Evolutionary conservation across 2,797 vertebrate species (phyloP).

Genomic region (Chloroceryle inda): DNA sequence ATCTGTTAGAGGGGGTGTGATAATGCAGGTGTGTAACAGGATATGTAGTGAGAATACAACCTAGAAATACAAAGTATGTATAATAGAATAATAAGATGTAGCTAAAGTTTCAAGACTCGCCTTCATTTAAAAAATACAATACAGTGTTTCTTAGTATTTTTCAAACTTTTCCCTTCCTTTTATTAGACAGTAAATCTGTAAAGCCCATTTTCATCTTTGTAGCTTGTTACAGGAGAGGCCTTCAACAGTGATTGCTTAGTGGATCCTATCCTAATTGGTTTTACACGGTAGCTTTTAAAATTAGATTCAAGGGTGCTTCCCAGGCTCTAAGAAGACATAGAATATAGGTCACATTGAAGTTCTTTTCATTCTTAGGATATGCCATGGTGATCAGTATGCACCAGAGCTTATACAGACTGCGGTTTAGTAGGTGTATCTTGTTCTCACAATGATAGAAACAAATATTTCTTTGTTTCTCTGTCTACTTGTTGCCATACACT

Average conservation of each 20-base stretch:
- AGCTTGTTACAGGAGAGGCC: slow-evolving; percentile 17
- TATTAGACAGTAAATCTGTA: not conserved
- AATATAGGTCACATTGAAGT: slow-evolving; percentile 70
- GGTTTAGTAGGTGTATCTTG: slow-evolving; percentile 59
- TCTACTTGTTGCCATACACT: slow-evolving; percentile 15
- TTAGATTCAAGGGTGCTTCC: slow-evolving; percentile 70
- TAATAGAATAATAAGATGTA: not conserved
- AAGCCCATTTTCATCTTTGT: not conserved
- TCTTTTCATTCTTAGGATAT: slow-evolving; percentile 68
- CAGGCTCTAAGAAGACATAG: slow-evolving; percentile 65
- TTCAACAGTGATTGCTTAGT: slow-evolving; percentile 31
- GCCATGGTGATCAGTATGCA: slow-evolving; percentile 11
- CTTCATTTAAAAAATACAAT: not conserved
- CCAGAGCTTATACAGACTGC: not conserved
- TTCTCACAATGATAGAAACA: slow-evolving; percentile 67
- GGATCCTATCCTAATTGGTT: slow-evolving; percentile 59
- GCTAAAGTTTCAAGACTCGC: not conserved
- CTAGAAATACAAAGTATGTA: not conserved
- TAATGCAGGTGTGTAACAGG: not conserved
- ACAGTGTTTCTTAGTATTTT: not conserved
- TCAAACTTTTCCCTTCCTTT: not conserved
- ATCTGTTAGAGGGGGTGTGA: not conserved
- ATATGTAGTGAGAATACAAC: not conserved
- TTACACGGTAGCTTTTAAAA: slow-evolving; percentile 69
- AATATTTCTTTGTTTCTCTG: slow-evolving; percentile 63